Evolutionary conservation across 2,888 invertebrate species (phyloP).

Genomic region (Choristoneura rosaceana): DNA sequence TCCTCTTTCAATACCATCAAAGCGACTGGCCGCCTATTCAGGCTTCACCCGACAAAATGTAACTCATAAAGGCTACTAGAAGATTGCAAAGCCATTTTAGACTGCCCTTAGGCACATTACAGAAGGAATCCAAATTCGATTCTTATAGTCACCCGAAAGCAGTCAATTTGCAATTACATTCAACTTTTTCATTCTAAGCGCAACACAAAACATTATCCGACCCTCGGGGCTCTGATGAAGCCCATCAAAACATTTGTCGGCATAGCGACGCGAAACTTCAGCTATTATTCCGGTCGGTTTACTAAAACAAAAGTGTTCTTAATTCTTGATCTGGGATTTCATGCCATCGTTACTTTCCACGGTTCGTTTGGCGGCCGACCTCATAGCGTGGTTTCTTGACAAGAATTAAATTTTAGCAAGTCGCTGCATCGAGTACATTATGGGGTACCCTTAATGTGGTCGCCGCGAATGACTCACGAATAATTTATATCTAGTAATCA

Average conservation of each 20-base stretch:
- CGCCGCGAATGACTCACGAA: slow-evolving; percentile 57
- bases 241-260: slow-evolving; percentile 79
- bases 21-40: slow-evolving; percentile 81
- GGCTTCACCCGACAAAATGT: slow-evolving; percentile 71
- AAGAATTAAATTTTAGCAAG: slow-evolving; percentile 71
- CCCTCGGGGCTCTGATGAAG: slow-evolving; percentile 70
- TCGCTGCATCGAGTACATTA: slow-evolving; percentile 61
- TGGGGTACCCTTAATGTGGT: slow-evolving; percentile 60
- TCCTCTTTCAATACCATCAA: slow-evolving; percentile 83
- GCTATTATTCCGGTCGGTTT: slow-evolving; percentile 79
- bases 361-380: slow-evolving; percentile 65
- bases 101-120: slow-evolving; percentile 54
- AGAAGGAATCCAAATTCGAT: slow-evolving; percentile 48
- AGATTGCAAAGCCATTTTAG: slow-evolving; percentile 69
- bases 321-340: slow-evolving; percentile 79
- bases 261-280: slow-evolving; percentile 75
- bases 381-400: slow-evolving; percentile 58
- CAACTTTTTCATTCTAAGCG: slow-evolving; percentile 62
- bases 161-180: slow-evolving; percentile 38
- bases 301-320: slow-evolving; percentile 77
- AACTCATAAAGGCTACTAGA: slow-evolving; percentile 74
- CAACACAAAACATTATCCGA: slow-evolving; percentile 69
- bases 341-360: slow-evolving; percentile 73
- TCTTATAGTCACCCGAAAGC: slow-evolving; percentile 29
- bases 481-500: slow-evolving; percentile 1